These are phyloP conservation scores for Aporophyla lueneburgensis DNA, from an alignment of 2,888 invertebrate genomes.

Conservation along the genomic window DNA sequence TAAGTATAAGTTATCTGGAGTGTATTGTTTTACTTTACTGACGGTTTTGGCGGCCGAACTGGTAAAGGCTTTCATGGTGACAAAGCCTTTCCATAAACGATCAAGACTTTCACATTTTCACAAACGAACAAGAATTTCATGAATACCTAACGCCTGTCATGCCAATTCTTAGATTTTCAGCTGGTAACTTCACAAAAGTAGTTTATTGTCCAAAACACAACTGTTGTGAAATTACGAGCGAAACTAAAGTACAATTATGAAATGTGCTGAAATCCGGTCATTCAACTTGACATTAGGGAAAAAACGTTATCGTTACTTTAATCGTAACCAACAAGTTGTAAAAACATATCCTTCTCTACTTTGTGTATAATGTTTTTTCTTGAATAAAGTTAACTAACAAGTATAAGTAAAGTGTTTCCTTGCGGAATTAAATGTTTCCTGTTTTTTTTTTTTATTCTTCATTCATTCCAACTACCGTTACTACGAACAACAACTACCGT, in stretches of 20 bases:
- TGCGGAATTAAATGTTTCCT: conserved; percentile 7
- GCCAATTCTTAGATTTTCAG: neutral
- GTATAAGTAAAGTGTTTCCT: neutral
- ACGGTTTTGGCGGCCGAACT: too few species aligned
- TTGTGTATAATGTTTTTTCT: neutral
- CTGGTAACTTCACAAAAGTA: neutral
- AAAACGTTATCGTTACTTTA: conserved; percentile 17
- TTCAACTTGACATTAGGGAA: conserved; percentile 36
- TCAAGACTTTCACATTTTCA: too few species aligned
- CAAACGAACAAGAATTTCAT: too few species aligned
- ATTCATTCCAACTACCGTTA: neutral
- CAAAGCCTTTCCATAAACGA: too few species aligned
- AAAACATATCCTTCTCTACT: conserved; percentile 1
- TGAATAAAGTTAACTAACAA: neutral
- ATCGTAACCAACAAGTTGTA: neutral
- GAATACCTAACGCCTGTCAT: too few species aligned
- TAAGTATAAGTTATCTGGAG: too few species aligned
- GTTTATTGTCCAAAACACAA: neutral
- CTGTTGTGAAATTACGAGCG: too few species aligned
- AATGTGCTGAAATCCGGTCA: conserved; percentile 12
- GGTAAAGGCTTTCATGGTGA: too few species aligned
- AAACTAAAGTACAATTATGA: neutral
- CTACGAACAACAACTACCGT: too few species aligned
- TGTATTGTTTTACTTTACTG: too few species aligned
- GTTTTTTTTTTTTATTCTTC: too few species aligned